These are phyloP conservation scores for Plodia interpunctella DNA, from an alignment of 1,140 invertebrate genomes.

Conservation along the genomic window DNA sequence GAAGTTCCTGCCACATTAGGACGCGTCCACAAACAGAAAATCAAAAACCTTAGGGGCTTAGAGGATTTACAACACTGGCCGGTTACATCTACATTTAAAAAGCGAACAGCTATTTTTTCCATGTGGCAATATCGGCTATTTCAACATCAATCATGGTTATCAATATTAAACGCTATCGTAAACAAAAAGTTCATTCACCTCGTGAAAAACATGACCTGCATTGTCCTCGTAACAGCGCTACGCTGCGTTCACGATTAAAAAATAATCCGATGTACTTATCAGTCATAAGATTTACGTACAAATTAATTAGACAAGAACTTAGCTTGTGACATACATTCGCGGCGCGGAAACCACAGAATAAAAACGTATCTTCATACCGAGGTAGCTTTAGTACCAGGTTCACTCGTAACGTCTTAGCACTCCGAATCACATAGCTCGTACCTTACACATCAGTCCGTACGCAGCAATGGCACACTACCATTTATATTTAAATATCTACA, in stretches of 20 bases:
- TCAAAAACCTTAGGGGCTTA: slow-evolving; percentile 1
- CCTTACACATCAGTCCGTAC: slow-evolving; percentile 26
- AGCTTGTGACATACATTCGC: slow-evolving; percentile 42
- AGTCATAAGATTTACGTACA: slow-evolving; percentile 42
- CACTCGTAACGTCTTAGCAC: slow-evolving; percentile 33
- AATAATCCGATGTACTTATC: slow-evolving; percentile 44
- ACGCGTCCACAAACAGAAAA: neutral
- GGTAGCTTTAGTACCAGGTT: slow-evolving; percentile 28
- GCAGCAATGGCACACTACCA: slow-evolving; percentile 51
- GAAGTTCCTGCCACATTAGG: neutral
- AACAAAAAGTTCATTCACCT: slow-evolving; percentile 4
- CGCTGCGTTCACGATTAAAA: slow-evolving; percentile 21
- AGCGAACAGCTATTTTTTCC: slow-evolving; percentile 1
- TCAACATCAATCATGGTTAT: slow-evolving; percentile 7
- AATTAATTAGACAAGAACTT: slow-evolving; percentile 23
- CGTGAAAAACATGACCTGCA: slow-evolving; percentile 5
- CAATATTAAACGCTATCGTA: neutral
- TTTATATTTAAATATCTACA: slow-evolving; percentile 47
- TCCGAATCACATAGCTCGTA: slow-evolving; percentile 25
- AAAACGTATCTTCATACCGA: slow-evolving; percentile 17
- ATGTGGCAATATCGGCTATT: slow-evolving; percentile 4
- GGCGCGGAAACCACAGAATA: slow-evolving; percentile 10
- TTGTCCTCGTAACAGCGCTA: neutral
- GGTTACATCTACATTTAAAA: slow-evolving; percentile 11
- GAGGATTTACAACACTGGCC: slow-evolving; percentile 10